A percentile compares a stretch with the other conserved stretches of the same genome.
Conservation (phyloP, 2,888 invertebrate species). For the Leptothorax acervorum region DNA sequence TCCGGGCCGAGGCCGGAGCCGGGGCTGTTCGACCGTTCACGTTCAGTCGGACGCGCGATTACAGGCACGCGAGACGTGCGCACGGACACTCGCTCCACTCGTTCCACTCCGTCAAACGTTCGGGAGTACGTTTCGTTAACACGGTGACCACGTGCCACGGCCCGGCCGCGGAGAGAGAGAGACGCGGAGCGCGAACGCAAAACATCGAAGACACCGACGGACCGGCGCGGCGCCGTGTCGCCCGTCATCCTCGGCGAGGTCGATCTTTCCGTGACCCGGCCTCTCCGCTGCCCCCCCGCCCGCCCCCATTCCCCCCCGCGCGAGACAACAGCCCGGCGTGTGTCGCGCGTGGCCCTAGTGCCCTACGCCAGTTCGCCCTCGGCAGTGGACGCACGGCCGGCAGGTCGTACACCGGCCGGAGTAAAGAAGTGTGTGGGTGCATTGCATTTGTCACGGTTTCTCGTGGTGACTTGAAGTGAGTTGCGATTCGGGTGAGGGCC, state of each 20-base stretch:
- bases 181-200: neutral
- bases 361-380: neutral
- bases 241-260: neutral
- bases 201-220: conserved; percentile 15
- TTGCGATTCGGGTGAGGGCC: conserved; percentile 21
- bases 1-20: neutral
- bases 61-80: conserved; percentile 83
- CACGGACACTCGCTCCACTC: conserved; percentile 66
- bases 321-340: neutral
- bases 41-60: conserved; percentile 83
- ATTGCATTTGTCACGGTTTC: conserved; percentile 62
- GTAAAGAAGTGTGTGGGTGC: conserved; percentile 64
- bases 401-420: neutral
- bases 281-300: neutral
- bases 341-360: conserved; percentile 28
- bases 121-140: conserved; percentile 67
- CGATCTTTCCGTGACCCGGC: neutral
- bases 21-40: conserved; percentile 76
- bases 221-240: conserved; percentile 25
- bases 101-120: conserved; percentile 13
- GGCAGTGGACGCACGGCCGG: neutral
- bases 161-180: conserved; percentile 42
- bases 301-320: neutral
- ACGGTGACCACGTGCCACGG: conserved; percentile 76
- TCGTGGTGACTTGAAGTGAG: conserved; percentile 70